These are phyloP conservation scores for Exocentrus adspersus DNA, from an alignment of 2,888 invertebrate species.

Conservation along the genomic window DNA sequence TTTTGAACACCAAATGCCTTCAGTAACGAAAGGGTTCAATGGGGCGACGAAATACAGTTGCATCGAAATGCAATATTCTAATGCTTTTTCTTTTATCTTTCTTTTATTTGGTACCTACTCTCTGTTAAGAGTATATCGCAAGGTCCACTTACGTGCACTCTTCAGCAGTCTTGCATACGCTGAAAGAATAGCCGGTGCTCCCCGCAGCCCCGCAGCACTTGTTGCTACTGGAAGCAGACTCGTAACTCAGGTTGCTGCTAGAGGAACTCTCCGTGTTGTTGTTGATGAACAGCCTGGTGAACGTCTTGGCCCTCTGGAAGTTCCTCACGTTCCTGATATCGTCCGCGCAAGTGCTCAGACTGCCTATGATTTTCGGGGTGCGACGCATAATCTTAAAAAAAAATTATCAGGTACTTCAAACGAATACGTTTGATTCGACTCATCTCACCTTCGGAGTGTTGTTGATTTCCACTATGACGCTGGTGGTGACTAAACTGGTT, in stretches of 20 bases:
- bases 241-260: constrained; percentile 66
- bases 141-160: constrained; percentile 47
- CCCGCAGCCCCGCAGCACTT: constrained; percentile 48
- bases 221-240: constrained; percentile 64
- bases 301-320: constrained; percentile 63
- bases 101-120: no score
- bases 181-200: constrained; percentile 39
- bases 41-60: no score
- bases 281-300: constrained; percentile 52
- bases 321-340: constrained; percentile 69
- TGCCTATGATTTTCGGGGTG: constrained; percentile 74
- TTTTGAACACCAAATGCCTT: no score
- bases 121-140: no score
- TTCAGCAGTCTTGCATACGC: constrained; percentile 41
- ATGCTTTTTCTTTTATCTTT: no score
- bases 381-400: constrained; percentile 66
- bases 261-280: constrained; percentile 54
- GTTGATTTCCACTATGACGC: constrained; percentile 56
- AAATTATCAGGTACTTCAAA: not conserved
- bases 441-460: constrained; percentile 48
- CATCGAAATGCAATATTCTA: no score
- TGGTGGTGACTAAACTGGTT: constrained; percentile 67
- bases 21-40: no score
- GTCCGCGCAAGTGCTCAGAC: constrained; percentile 73
- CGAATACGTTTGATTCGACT: no score